Percentiles rank a stretch among this genome's conserved stretches.
Evolutionary conservation across 1,140 invertebrate genomes (phyloP).

Genomic region (Rhagoletis pomonella): DNA sequence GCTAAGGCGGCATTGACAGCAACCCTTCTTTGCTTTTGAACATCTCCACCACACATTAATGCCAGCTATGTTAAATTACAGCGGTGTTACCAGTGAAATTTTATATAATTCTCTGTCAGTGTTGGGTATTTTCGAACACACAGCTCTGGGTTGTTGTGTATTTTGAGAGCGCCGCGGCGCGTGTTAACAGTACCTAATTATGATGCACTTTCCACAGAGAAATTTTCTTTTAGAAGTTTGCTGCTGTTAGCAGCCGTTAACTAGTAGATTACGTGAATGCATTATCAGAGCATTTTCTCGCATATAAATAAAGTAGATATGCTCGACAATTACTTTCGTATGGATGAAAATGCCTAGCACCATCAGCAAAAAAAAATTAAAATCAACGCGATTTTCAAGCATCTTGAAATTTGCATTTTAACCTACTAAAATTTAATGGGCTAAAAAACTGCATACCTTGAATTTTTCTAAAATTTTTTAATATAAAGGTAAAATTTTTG

Average conservation of each 20-base stretch:
- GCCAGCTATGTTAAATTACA: not conserved
- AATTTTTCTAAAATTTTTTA: no score
- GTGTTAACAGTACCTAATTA: not conserved
- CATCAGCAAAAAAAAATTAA: no score
- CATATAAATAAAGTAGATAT: no score
- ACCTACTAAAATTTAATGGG: no score
- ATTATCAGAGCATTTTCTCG: not conserved
- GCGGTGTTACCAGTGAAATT: not conserved
- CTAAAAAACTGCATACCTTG: no score
- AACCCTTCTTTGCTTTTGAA: not conserved
- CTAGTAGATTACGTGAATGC: not conserved
- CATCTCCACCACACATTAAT: not conserved
- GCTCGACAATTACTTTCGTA: no score
- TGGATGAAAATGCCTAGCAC: no score
- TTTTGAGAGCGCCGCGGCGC: not conserved
- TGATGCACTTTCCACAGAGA: not conserved
- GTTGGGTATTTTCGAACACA: not conserved
- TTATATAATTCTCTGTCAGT: not conserved
- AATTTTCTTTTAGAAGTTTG: not conserved
- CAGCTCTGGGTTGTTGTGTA: not conserved
- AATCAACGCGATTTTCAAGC: no score
- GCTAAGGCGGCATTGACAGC: not conserved
- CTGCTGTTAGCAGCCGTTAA: no score
- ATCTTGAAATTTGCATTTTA: no score
- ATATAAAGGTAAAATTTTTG: no score